These are phyloP conservation scores for Mythimna albipuncta DNA, from an alignment of 2,888 invertebrate species.

Conservation along the genomic window DNA sequence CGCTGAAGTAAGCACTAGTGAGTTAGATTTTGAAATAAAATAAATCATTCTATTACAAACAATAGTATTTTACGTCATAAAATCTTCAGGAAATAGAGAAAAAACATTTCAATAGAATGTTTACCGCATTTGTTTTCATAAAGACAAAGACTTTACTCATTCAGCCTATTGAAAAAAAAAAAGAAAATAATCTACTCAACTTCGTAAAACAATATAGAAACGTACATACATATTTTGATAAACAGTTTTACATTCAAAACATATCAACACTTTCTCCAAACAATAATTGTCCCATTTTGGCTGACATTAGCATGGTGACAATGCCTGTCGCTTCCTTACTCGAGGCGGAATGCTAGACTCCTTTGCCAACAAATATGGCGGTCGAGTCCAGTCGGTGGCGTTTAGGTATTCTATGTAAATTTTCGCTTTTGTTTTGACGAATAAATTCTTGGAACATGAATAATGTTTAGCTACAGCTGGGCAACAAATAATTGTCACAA, in stretches of 20 bases:
- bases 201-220: constrained; percentile 23
- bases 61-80: not conserved
- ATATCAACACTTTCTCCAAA: constrained; percentile 74
- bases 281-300: constrained; percentile 66
- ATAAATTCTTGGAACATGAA: constrained; percentile 36
- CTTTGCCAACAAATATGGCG: constrained; percentile 54
- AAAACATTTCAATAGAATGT: not conserved
- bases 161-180: constrained; percentile 1
- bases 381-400: constrained; percentile 32
- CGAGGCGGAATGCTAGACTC: constrained; percentile 46
- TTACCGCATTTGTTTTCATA: constrained; percentile 8
- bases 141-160: constrained; percentile 2
- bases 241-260: constrained; percentile 64
- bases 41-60: not conserved
- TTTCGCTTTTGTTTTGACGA: constrained; percentile 52
- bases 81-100: constrained; percentile 8
- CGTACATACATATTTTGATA: constrained; percentile 50
- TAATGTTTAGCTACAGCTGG: not conserved
- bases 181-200: not conserved
- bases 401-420: constrained; percentile 53
- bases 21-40: not conserved
- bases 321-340: constrained; percentile 59
- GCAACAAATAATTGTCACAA: too few species aligned
- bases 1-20: too few species aligned
- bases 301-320: constrained; percentile 58